Evolutionary conservation across 2,113 vertebrate genomes (phyloP), one percentile per base, ranked within the genome.

Genomic region (Tiliqua scincoides): DNA sequence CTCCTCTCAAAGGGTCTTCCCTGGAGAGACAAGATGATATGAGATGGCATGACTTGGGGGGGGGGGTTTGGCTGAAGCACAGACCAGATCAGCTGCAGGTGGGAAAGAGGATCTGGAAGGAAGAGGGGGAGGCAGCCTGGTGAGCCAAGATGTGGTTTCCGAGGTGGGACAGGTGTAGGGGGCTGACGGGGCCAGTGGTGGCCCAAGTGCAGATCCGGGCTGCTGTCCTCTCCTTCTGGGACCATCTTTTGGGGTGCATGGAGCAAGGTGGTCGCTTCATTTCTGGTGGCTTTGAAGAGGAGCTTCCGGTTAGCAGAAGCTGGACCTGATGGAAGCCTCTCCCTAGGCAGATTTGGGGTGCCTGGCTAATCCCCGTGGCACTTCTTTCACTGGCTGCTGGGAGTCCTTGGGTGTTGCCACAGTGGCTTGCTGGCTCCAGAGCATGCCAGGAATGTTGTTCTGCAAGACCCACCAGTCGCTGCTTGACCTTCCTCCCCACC

Each of bases 371-470:
- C 32, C 4, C 1, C 0, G n/a, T 8, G 35, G 1, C 35, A 5
- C n/a, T 52, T 1, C 2, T 77, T 59, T 54, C 0, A 30, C 25
- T 27, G 75, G 62, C 8, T 1, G 1, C 12, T 70, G 48, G 67
- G 6, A 35, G 15, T 17, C 4, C 65, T 21, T 0, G 2, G 1
- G 9, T 11, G 0, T 0, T 6, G 74, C 43, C 21, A n/a, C 67
- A 40, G n/a, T 8, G 27, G 1, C 9, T 1, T 68, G 8, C n/a
- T 6, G 4, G 52, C 8, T 74, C 27, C 25, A 30, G 23, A 30
- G 30, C 27, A 23, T 20, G 37, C 27, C 37, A 37, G 59, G 61
- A 35, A 43, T n/a, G 17, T 8, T 1, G 10, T 32, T 40, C 83
- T 73, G 90, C 65, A 43, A 21, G 21, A 85, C 74, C 80, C 48